Base-by-base conservation (phyloP, 1,140 invertebrate species). In the Anoplolepis gracilipes region DNA sequence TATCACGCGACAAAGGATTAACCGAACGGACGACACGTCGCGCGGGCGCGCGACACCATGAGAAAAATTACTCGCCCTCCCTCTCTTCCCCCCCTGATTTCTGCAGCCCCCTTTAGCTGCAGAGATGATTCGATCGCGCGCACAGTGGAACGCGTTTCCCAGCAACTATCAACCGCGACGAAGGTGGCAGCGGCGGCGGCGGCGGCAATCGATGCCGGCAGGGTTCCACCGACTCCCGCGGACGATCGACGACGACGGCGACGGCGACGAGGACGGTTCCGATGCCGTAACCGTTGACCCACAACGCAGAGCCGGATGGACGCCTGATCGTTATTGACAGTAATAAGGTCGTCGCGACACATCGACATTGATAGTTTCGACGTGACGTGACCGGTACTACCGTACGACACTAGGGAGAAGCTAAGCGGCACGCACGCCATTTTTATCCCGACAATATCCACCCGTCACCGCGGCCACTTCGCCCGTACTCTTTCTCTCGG, bases 361-460 rank as follows among this genome's bases (percentile, higher is more conserved):
- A 33, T 36, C 59, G 61, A 19, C 49, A 10, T 5, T 30, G 16
- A n/a, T 8, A 11, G n/a, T 42, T 7, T 25, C 65, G 11, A 2
- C 22, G 22, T 6, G 59, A 62, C 59, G 59, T 57, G 53, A n/a
- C n/a, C 53, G 53, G 19, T 53, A 19, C 3, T 7, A 7, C n/a
- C 16, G 53, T 22, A 57, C 22, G 25, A 28, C 25, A 25, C 59
- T 62, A 62, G 59, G 36, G 53, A 39, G 61, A 88, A 88, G 73
- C 55, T 67, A 49, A 86, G 87, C 85, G 86, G 85, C 77, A 73
- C 78, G 85, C 88, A 92, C 93, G 94, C 94, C 94, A 94, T 94
- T 94, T 94, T 94, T 93, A 93, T 88, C 88, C 78, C 87, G 81
- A 70, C 64, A 19, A 72, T 87, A 89, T 90, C 84, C 65, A 90